Base-by-base conservation (phyloP, 2,888 invertebrate genomes). In the Macropis europaea region DNA sequence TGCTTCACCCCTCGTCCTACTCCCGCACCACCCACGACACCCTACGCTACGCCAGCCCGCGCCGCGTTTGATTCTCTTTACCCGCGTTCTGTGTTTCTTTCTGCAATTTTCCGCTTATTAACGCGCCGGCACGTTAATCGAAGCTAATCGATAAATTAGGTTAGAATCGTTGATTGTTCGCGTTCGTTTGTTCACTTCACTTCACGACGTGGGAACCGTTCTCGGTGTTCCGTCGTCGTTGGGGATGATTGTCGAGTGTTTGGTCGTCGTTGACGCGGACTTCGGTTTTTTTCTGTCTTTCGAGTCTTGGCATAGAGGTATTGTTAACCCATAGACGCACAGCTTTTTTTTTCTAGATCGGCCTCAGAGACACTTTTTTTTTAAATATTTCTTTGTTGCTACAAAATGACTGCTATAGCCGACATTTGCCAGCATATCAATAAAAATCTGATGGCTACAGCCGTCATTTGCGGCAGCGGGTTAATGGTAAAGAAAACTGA, bases 41-140 rank as follows among this genome's bases (percentile, higher is more conserved):
- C 67, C 73, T 42, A 30, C 52, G 48, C 62, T 47, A 43, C 57
- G 50, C 32, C 24, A 34, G 53, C 45, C 56, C 63, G 43, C 43
- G 59, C 32, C 53, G 57, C 47, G 45, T 59, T 36, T 71, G 32
- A 72, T 72, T 72, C 73, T 48, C 73, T 72, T 73, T 75, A 32
- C 53, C 47, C 38, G 19, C 50, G 53, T 34, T 47, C 72, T 63
- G 56, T 60, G 47, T 68, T 56, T 66, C 73, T 72, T 80, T 68
- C 68, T 34, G 15, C 66, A 48, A 66, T 64, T 69, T 73, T 76
- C 48, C 66, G 54, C 48, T 76, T 81, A 76, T 76, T 78, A 80
- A 76, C 64, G 64, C 48, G 72, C 22, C 38, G 61, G 53, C 70
- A 66, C 52, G 64, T 73, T 69, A 68, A 71, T 80, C 57, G 38